phyloP scores from a whole-genome alignment of 1,140 invertebrate genomes.

The Ylistrum balloti region DNA sequence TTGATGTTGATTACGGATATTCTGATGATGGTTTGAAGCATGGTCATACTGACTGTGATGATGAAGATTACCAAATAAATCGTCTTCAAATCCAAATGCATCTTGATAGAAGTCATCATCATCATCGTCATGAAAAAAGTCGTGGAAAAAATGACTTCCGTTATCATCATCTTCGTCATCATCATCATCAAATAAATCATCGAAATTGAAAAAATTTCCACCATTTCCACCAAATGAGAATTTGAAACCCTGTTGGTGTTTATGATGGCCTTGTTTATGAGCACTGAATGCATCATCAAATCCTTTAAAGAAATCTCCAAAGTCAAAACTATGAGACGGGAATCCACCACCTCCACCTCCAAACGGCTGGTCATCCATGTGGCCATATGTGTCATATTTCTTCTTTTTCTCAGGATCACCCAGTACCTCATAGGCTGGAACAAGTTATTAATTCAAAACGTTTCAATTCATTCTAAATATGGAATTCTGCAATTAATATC shows the following conservation, averaged over 20 bases:
- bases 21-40: slow-evolving; percentile 59
- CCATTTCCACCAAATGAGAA: slow-evolving; percentile 68
- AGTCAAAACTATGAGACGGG: slow-evolving; percentile 63
- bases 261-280: slow-evolving; percentile 64
- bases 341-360: slow-evolving; percentile 59
- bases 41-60: slow-evolving; percentile 63
- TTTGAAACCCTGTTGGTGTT: slow-evolving; percentile 61
- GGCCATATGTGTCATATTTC: slow-evolving; percentile 96
- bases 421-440: slow-evolving; percentile 95
- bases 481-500: background rate
- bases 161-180: slow-evolving; percentile 71
- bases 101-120: slow-evolving; percentile 52
- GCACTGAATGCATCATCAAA: slow-evolving; percentile 76
- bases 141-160: slow-evolving; percentile 54
- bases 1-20: slow-evolving; percentile 50
- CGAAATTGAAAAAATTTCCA: slow-evolving; percentile 75
- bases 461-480: no score
- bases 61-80: slow-evolving; percentile 57
- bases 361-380: slow-evolving; percentile 59
- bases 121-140: slow-evolving; percentile 44
- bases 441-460: no score
- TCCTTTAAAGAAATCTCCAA: slow-evolving; percentile 79
- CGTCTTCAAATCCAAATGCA: slow-evolving; percentile 59
- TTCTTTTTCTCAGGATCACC: slow-evolving; percentile 96
- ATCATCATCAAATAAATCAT: slow-evolving; percentile 75